Evolutionary conservation across 2,797 vertebrate genomes (phyloP).

Genomic region (Urocyon cinereoargenteus): DNA sequence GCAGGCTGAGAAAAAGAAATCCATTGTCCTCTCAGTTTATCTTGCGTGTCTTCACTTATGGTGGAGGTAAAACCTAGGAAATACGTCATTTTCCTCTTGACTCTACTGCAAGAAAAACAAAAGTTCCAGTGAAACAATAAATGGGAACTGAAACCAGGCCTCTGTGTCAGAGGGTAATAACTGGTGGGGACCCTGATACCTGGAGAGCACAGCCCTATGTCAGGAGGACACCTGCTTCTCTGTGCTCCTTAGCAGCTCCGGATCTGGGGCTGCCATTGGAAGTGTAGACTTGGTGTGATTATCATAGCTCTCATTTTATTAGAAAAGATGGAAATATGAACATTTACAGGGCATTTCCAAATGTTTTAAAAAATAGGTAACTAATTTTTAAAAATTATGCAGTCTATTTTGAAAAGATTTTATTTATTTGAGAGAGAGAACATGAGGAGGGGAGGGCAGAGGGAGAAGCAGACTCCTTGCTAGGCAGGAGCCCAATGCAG

Average conservation of each 20-base stretch:
- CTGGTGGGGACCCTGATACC: not conserved
- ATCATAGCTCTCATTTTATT: not conserved
- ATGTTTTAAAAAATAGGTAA: slow-evolving; percentile 31
- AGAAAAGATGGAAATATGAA: not conserved
- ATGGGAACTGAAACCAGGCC: not conserved
- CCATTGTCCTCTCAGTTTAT: not conserved
- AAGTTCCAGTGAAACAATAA: not conserved
- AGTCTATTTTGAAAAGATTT: not conserved
- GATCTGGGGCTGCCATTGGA: not conserved
- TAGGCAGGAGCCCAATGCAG: not conserved
- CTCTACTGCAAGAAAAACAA: not conserved
- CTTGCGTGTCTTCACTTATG: not conserved
- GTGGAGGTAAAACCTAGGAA: not conserved
- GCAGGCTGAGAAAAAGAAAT: not conserved
- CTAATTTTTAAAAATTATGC: not conserved
- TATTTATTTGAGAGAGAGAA: not conserved
- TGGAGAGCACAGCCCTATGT: not conserved
- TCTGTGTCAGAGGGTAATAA: not conserved
- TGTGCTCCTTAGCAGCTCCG: not conserved
- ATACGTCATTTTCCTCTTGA: not conserved
- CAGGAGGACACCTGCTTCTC: not conserved
- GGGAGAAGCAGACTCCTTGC: not conserved
- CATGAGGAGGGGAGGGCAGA: not conserved
- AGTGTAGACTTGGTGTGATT: not conserved
- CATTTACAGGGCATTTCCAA: not conserved